Percentiles rank a stretch among this genome's conserved stretches.
phyloP scores from a whole-genome alignment of 2,113 vertebrate genomes.

The Camarhynchus parvulus region DNA sequence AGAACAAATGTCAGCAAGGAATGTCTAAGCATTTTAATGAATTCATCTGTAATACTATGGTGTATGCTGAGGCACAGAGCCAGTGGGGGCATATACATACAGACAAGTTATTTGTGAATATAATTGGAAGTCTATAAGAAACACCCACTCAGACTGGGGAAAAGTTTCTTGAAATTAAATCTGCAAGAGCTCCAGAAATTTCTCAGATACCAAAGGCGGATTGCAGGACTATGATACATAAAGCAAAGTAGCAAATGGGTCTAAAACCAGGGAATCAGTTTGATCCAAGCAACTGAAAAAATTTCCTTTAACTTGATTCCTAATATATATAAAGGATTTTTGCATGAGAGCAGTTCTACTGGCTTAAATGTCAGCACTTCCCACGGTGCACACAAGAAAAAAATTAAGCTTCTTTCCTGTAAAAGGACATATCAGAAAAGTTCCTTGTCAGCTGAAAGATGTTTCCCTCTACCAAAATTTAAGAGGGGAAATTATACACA shows the following conservation, averaged over 20 bases:
- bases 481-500: neutral
- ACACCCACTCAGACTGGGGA: neutral
- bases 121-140: neutral
- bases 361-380: neutral
- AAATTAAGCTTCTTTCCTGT: neutral
- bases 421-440: neutral
- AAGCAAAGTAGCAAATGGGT: neutral
- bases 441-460: neutral
- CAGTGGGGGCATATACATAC: neutral
- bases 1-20: slow-evolving; percentile 38
- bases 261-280: neutral
- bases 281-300: neutral
- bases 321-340: neutral
- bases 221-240: neutral
- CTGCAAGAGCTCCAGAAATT: neutral
- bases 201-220: neutral
- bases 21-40: slow-evolving; percentile 20
- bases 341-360: neutral
- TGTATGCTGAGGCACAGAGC: neutral
- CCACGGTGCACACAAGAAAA: neutral
- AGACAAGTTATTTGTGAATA: slow-evolving; percentile 13
- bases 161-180: neutral
- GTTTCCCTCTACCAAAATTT: neutral
- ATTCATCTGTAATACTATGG: neutral
- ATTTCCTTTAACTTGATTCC: neutral